phyloP scores from a whole-genome alignment of 2,113 vertebrate species.

The Misgurnus mizolepis region DNA sequence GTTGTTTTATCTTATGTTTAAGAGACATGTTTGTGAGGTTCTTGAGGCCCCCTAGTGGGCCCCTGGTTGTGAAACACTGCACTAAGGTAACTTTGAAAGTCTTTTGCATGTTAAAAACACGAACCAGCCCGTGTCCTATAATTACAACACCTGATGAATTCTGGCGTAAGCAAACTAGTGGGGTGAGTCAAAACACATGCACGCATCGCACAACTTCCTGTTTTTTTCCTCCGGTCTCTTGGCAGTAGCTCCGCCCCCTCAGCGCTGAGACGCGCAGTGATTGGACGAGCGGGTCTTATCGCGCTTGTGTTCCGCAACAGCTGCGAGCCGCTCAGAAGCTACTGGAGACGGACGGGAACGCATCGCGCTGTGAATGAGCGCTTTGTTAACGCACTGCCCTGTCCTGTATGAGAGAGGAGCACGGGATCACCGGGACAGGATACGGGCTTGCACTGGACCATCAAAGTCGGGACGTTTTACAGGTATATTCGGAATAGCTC shows the following conservation, averaged over 20 bases:
- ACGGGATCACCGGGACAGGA: constrained; percentile 55
- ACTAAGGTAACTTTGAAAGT: too few relatives aligned
- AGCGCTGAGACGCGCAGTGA: constrained; percentile 57
- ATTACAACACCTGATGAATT: constrained; percentile 55
- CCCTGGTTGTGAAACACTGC: too few relatives aligned
- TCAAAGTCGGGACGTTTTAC: constrained; percentile 55
- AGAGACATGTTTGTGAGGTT: too few relatives aligned
- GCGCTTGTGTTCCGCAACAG: constrained; percentile 59
- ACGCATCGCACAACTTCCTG: constrained; percentile 59
- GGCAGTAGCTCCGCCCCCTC: constrained; percentile 58
- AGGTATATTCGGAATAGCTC: constrained; percentile 21
- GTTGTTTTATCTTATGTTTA: too few relatives aligned
- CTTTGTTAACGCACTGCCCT: constrained; percentile 44
- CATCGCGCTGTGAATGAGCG: constrained; percentile 50
- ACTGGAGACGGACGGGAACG: constrained; percentile 26
- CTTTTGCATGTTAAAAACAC: not conserved
- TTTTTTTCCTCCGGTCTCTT: not conserved
- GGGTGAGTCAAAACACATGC: constrained; percentile 62
- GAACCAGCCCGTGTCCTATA: constrained; percentile 29
- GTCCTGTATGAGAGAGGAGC: constrained; percentile 50
- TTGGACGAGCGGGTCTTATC: constrained; percentile 53
- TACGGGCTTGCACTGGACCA: constrained; percentile 62
- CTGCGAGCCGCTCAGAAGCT: constrained; percentile 46
- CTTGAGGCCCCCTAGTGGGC: too few relatives aligned
- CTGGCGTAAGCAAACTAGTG: constrained; percentile 61